Evolutionary conservation across 2,797 vertebrate species (phyloP), one percentile per base, ranked within the genome.

Genomic region (Ispidina picta): DNA sequence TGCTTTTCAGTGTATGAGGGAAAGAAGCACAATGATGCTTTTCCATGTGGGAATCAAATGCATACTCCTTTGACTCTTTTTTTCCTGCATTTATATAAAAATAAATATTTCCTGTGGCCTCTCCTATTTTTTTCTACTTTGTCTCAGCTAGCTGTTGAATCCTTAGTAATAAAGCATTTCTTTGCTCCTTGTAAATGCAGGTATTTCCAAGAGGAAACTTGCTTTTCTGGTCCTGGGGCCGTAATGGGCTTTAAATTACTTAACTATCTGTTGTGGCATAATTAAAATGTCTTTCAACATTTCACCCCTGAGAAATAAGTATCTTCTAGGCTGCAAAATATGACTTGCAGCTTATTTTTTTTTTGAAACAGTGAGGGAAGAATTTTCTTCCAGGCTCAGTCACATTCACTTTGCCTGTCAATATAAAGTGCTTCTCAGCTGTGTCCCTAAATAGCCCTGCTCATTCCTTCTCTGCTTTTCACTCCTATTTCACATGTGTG

Each of bases 381-480:
- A 64, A 46, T 49, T 88, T 88, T 93, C 73, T 83, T 66, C 19
- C 41, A 89, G 80, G 56, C 91, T 95, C 41, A 70, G 49, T 49
- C 85, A 86, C 41, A 70, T 83, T 70, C 66, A 72, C 41, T 78
- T 84, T 12, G 19, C 64, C 60, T 86, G 89, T 88, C 87, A 82
- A 43, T 92, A 82, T 33, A 41, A 91, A 91, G 43, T 46, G 8
- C 33, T 88, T 89, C 60, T 92, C 66, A 89, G 33, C 71, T 43
- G 39, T 91, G 93, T 96, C 95, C 93, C 80, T 65, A 88, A 95
- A 92, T 88, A 91, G 68, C 85, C 87, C 89, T 59, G 41, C 25
- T 87, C 22, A 5, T 80, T 90, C 44, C 43, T 92, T 86, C 60
- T 25, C 35, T 80, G 68, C 43, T 74, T 91, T 89, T 92, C 62